A percentile compares a stretch with the other conserved stretches of the same genome.
Conservation (phyloP, 2,888 invertebrate species). For the Stenurella melanura region DNA sequence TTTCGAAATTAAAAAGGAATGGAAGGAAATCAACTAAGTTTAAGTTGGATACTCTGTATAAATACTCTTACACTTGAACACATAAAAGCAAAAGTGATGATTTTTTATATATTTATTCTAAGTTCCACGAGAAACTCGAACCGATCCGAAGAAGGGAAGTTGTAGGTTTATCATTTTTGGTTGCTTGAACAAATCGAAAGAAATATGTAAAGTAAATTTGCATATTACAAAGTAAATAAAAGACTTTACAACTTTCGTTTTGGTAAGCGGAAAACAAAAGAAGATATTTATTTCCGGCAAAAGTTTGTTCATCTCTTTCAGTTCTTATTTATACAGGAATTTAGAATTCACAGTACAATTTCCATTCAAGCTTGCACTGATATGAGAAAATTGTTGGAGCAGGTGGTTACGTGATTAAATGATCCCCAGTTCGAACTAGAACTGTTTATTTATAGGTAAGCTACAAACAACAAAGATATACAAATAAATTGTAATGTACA, state of each 20-base stretch:
- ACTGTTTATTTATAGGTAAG: no score
- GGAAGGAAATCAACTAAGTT: no score
- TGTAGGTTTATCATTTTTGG: neutral
- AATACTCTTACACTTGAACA: no score
- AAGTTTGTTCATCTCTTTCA: neutral
- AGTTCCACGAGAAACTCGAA: neutral
- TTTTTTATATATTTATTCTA: conserved; percentile 2
- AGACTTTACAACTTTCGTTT: conserved; percentile 9
- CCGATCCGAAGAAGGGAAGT: neutral
- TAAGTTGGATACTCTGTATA: no score
- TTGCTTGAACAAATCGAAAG: conserved; percentile 1
- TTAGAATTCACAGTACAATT: neutral
- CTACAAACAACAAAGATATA: no score
- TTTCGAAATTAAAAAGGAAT: no score
- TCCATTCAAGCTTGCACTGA: neutral
- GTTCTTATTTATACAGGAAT: neutral
- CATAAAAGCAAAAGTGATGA: neutral
- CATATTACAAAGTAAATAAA: conserved; percentile 20
- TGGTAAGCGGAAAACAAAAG: neutral
- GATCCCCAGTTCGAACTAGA: no score
- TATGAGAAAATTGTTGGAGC: no score
- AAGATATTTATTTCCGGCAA: conserved; percentile 5
- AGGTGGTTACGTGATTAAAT: no score
- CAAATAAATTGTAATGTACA: no score
- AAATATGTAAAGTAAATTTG: conserved; percentile 6